Evolutionary conservation across 2,797 vertebrate genomes (phyloP).

Genomic region (Emydoidea blandingii): DNA sequence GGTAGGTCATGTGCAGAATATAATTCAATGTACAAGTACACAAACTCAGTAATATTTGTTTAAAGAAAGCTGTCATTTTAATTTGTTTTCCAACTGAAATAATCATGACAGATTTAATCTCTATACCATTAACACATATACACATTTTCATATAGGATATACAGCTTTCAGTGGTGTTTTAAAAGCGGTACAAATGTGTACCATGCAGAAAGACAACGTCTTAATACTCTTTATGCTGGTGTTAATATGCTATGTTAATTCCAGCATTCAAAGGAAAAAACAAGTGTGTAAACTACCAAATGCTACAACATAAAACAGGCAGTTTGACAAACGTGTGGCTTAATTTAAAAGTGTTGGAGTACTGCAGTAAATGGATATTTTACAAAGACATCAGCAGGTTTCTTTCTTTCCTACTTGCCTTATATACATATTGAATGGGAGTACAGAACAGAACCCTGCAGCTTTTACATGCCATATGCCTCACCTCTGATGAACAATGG

Average conservation of each 20-base stretch:
- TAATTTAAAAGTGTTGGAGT: no score
- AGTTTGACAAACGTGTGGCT: background rate
- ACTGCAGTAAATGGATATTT: no score
- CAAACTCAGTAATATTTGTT: background rate
- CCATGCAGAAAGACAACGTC: background rate
- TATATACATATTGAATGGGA: no score
- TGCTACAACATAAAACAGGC: background rate
- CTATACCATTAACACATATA: background rate
- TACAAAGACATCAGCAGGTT: no score
- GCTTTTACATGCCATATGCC: no score
- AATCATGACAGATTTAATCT: background rate
- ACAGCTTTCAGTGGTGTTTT: background rate
- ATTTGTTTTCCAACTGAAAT: conserved; percentile 25
- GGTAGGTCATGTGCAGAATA: accelerated
- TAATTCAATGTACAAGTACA: background rate
- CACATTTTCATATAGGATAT: background rate
- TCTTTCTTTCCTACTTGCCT: no score
- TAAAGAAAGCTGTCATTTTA: no score
- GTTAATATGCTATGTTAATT: background rate
- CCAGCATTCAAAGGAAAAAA: background rate
- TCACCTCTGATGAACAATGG: no score
- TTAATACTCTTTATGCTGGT: background rate
- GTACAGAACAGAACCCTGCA: no score
- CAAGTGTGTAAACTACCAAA: background rate
- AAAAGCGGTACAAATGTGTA: background rate